These are phyloP conservation scores for Periophthalmus magnuspinnatus DNA, from an alignment of 2,797 vertebrate species.

Conservation along the genomic window DNA sequence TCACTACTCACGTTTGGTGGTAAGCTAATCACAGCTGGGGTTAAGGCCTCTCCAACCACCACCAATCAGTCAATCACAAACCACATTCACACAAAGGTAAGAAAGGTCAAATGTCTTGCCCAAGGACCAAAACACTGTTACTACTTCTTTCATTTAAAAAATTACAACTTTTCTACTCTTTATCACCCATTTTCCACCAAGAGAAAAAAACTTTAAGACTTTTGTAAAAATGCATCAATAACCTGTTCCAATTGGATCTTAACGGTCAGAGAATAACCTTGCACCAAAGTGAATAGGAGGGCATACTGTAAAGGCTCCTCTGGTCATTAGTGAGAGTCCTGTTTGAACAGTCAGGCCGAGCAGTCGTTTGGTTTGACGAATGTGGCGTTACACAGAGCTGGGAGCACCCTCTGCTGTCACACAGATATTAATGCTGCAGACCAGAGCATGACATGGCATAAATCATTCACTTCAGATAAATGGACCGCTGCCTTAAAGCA, in stretches of 20 bases:
- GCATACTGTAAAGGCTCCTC: not conserved
- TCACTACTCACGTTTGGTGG: too few relatives aligned
- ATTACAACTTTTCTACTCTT: too few relatives aligned
- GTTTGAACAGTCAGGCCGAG: constrained; percentile 1
- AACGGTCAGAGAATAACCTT: not conserved
- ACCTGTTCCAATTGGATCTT: too few relatives aligned
- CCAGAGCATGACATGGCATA: not conserved
- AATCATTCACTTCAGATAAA: constrained; percentile 4
- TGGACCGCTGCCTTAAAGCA: not conserved
- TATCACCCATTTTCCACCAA: not conserved
- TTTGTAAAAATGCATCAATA: too few relatives aligned
- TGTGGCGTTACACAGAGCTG: constrained; percentile 7
- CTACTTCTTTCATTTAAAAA: too few relatives aligned
- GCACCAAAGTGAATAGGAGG: not conserved
- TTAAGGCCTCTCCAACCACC: too few relatives aligned
- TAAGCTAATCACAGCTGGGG: too few relatives aligned
- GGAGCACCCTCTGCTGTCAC: not conserved
- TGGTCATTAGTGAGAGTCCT: constrained; percentile 16
- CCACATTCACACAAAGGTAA: too few relatives aligned
- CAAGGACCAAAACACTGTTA: too few relatives aligned
- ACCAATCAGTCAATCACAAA: too few relatives aligned
- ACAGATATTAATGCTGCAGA: constrained; percentile 6
- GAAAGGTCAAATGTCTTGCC: too few relatives aligned
- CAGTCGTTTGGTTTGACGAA: constrained; percentile 22
- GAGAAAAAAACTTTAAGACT: not conserved